Conservation (phyloP, 2,113 vertebrate species). For the Triplophysa siluroides region DNA sequence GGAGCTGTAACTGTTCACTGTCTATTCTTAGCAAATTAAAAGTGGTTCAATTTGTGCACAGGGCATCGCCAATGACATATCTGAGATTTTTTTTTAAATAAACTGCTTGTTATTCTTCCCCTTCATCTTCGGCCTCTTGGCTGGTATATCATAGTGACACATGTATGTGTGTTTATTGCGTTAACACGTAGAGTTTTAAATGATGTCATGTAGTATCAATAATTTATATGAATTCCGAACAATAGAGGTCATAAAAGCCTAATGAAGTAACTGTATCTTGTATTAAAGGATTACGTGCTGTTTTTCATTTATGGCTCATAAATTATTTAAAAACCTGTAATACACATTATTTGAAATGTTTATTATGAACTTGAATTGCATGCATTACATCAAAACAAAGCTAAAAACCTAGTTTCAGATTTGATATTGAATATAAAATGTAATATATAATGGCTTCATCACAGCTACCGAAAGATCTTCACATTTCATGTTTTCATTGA, state of each 20-base stretch:
- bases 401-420: background rate
- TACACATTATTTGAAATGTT: background rate
- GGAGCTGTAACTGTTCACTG: too few relatives aligned
- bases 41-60: too few relatives aligned
- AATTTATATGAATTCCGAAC: background rate
- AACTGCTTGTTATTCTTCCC: too few relatives aligned
- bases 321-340: background rate
- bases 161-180: too few relatives aligned
- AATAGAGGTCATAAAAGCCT: background rate
- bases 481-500: slow-evolving; percentile 6
- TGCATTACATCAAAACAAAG: slow-evolving; percentile 3
- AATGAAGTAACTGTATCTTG: background rate
- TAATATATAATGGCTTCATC: background rate
- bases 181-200: background rate
- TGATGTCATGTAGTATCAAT: background rate
- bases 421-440: background rate
- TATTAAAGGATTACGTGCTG: background rate
- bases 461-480: slow-evolving; percentile 6
- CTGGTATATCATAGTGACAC: too few relatives aligned
- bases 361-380: slow-evolving; percentile 14
- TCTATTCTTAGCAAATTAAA: too few relatives aligned
- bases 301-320: background rate
- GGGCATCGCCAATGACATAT: too few relatives aligned
- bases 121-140: too few relatives aligned
- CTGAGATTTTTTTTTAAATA: too few relatives aligned